Conservation (phyloP, 1,140 invertebrate species). For the Mamestra configurata region DNA sequence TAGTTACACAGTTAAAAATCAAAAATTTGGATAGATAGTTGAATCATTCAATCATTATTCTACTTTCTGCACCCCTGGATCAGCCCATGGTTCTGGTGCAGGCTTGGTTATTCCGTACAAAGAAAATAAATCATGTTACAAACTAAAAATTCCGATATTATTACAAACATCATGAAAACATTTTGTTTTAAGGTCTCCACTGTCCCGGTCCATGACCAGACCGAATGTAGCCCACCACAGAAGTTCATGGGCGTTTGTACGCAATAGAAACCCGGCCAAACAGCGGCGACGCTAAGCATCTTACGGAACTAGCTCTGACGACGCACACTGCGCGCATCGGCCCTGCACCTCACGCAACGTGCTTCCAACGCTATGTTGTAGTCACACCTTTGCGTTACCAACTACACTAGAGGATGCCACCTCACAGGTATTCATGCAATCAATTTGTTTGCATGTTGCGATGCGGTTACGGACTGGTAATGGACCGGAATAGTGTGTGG, state of each 20-base stretch:
- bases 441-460: too few species aligned
- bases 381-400: too few species aligned
- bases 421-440: too few species aligned
- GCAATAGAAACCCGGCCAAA: background rate
- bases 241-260: background rate
- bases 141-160: slow-evolving; percentile 61
- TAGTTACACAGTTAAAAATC: slow-evolving; percentile 43
- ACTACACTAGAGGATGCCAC: too few species aligned
- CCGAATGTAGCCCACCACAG: background rate
- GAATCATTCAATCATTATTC: slow-evolving; percentile 84
- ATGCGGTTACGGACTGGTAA: too few species aligned
- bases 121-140: slow-evolving; percentile 56
- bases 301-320: too few species aligned
- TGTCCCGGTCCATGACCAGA: background rate
- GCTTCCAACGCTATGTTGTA: too few species aligned
- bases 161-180: slow-evolving; percentile 39
- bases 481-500: too few species aligned
- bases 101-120: slow-evolving; percentile 76
- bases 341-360: too few species aligned
- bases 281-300: too few species aligned
- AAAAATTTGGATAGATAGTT: slow-evolving; percentile 71
- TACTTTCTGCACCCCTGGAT: slow-evolving; percentile 84
- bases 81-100: slow-evolving; percentile 75
- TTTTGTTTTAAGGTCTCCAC: slow-evolving; percentile 9
- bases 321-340: too few species aligned